Base-by-base conservation (phyloP, 2,113 vertebrate genomes). In the Muntiacus muntjak region DNA sequence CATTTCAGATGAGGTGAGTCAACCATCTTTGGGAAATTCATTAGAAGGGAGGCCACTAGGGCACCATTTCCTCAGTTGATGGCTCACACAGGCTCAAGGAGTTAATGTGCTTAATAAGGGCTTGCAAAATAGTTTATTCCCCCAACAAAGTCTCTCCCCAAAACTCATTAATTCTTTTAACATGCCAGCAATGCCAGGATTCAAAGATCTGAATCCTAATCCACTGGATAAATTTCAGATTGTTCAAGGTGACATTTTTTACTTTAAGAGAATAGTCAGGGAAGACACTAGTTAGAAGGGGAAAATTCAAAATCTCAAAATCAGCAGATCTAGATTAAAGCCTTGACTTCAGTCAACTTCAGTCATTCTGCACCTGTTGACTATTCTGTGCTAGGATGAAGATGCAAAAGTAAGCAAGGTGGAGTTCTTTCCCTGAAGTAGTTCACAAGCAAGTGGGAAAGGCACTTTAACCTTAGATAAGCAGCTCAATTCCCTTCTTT, bases 131-230 rank as follows among this genome's bases (percentile, higher is more conserved):
- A 92, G 94, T 95, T 97, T 94, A 90, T 92, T 97, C 33, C 0
- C 43, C 60, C 33, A 87, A 85, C 83, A 98, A 95, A 94, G 25
- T 43, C 54, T 95, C 74, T 96, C 14, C 47, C 23, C 64, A 0
- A 96, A 97, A 93, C 55, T 90, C 93, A 95, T 95, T 94, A 96
- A 94, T 91, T 96, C 88, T 45, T 94, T 96, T 55, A 97, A 96
- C 67, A 94, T 88, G 33, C 45, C 82, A 97, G 81, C 33, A 92
- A 87, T 90, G 57, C 54, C 95, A 85, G n/a, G 85, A 25, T 87
- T 83, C 95, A 98, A 95, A 78, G 36, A 92, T 74, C 50, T 96
- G 74, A 92, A 95, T 91, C 16, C 23, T 92, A 88, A 96, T 90
- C 26, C 21, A 92, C 17, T 78, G 67, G 47, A 90, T 88, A 95